Conservation (phyloP, 2,888 invertebrate species). For the Drosophila fungiperda region DNA sequence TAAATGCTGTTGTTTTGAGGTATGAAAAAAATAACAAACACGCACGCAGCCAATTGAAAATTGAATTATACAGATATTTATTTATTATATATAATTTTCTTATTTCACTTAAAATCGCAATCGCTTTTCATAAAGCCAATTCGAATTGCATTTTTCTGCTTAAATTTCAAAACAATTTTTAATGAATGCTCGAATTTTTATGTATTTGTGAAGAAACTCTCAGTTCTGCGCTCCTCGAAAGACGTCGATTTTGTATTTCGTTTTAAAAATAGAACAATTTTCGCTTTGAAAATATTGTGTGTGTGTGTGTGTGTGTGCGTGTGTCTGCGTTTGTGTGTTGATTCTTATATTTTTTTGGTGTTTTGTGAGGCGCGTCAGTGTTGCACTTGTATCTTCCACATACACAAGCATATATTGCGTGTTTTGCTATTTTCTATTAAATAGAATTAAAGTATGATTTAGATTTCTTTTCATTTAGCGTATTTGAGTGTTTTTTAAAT, state of each 20-base stretch:
- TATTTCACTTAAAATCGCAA: slow-evolving; percentile 27
- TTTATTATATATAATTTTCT: slow-evolving; percentile 12
- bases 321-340: slow-evolving; percentile 8
- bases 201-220: slow-evolving; percentile 23
- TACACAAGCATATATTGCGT: slow-evolving; percentile 6
- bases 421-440: slow-evolving; percentile 1
- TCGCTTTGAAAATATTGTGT: slow-evolving; percentile 45
- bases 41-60: slow-evolving; percentile 32
- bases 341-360: slow-evolving; percentile 17
- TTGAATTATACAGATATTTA: slow-evolving; percentile 9
- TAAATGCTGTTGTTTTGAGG: slow-evolving; percentile 56
- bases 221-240: slow-evolving; percentile 30
- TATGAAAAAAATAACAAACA: slow-evolving; percentile 23
- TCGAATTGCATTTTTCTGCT: slow-evolving; percentile 42
- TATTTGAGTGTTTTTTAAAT: not conserved
- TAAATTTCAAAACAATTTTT: slow-evolving; percentile 36
- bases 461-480: slow-evolving; percentile 17
- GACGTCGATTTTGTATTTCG: slow-evolving; percentile 34
- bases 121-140: slow-evolving; percentile 19
- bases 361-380: slow-evolving; percentile 35
- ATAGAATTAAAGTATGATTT: slow-evolving; percentile 7
- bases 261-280: slow-evolving; percentile 63
- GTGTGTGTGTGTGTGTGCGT: slow-evolving; percentile 27
- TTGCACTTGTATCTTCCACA: slow-evolving; percentile 56
- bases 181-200: slow-evolving; percentile 51